Evolutionary conservation across 2,113 vertebrate genomes (phyloP).

Genomic region (Corythornis vintsioides): DNA sequence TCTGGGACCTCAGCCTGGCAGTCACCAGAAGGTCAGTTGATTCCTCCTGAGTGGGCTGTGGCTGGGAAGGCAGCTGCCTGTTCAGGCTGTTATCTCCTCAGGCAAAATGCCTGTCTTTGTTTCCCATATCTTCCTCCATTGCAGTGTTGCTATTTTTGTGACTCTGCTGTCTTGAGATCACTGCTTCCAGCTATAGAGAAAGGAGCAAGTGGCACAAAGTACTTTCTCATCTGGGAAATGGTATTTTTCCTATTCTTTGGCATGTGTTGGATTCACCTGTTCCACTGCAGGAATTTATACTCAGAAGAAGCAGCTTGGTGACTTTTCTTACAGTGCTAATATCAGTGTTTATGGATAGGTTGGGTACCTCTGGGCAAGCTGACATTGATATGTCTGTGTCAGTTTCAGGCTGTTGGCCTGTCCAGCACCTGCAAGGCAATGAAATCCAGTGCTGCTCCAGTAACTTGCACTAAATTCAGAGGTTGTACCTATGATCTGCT

Average conservation of each 20-base stretch:
- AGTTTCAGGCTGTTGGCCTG: not conserved
- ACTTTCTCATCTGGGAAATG: not conserved
- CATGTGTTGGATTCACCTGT: not conserved
- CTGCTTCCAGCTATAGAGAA: not conserved
- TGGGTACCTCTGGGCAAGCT: not conserved
- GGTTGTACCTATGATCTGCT: not conserved
- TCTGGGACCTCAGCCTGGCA: not conserved
- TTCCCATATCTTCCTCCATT: not conserved
- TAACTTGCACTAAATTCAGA: not conserved
- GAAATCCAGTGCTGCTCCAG: not conserved
- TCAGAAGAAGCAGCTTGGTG: not conserved
- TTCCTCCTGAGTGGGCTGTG: not conserved
- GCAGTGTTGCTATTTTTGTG: slow-evolving; percentile 35
- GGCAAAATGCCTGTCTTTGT: not conserved
- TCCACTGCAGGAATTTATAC: not conserved
- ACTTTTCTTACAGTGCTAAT: not conserved
- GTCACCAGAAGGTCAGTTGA: not conserved
- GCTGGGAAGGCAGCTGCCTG: not conserved
- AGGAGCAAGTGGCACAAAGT: not conserved
- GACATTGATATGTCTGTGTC: not conserved
- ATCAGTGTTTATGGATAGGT: not conserved
- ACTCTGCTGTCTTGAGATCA: not conserved
- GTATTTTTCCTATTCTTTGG: not conserved
- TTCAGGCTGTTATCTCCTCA: slow-evolving; percentile 15
- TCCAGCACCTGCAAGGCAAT: not conserved